Conservation (phyloP, 1,140 invertebrate genomes). For the Copidosoma floridanum region DNA sequence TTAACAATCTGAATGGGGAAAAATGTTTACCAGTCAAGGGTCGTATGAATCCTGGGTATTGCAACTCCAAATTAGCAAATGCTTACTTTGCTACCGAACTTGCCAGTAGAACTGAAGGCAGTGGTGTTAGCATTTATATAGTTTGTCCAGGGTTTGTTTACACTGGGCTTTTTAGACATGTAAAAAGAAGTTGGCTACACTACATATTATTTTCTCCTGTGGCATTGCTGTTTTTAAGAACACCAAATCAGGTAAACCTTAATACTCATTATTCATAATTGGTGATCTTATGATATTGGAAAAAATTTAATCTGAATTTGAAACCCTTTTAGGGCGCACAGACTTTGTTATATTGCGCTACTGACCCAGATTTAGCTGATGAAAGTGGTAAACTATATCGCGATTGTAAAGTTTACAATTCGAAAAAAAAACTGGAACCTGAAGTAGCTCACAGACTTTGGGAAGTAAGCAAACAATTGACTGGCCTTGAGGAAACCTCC, state of each 20-base stretch:
- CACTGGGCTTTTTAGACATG: conserved; percentile 72
- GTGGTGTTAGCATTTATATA: conserved; percentile 69
- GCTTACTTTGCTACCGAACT: conserved; percentile 68
- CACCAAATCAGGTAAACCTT: conserved; percentile 72
- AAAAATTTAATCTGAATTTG: background rate
- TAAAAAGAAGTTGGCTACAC: conserved; percentile 68
- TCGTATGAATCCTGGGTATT: conserved; percentile 70
- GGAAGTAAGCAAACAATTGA: conserved; percentile 65
- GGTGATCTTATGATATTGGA: no score
- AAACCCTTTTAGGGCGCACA: conserved; percentile 71
- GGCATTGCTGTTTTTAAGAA: conserved; percentile 69
- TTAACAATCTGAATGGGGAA: conserved; percentile 68
- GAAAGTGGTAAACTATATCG: conserved; percentile 69
- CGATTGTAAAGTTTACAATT: conserved; percentile 69
- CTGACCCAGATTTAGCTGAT: conserved; percentile 62
- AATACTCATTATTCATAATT: no score
- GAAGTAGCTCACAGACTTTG: conserved; percentile 68
- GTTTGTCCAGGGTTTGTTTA: conserved; percentile 84
- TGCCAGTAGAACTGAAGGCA: conserved; percentile 58
- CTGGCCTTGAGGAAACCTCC: conserved; percentile 30
- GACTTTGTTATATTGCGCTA: conserved; percentile 74
- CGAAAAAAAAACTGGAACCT: conserved; percentile 63
- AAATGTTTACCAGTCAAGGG: conserved; percentile 54
- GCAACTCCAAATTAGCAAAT: conserved; percentile 79
- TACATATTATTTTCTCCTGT: conserved; percentile 69